Base-by-base conservation (phyloP, 1,140 invertebrate genomes). In the Aphaenogaster ashmeadi region DNA sequence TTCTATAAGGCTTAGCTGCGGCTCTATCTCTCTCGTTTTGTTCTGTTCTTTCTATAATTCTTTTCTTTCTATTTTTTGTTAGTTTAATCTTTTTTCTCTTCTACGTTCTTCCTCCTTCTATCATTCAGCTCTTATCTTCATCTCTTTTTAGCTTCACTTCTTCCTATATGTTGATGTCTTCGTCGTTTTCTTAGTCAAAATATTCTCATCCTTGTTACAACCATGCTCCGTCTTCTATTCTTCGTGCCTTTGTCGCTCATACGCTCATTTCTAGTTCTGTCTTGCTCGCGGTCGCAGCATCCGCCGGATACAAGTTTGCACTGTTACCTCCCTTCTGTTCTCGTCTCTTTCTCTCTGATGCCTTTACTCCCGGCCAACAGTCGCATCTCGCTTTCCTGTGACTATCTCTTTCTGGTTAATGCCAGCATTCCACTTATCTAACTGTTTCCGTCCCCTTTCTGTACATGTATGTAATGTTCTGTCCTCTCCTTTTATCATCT, bases 381-480 rank as follows among this genome's bases (percentile, higher is more conserved):
- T 15, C n/a, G 38, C 15, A 18, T 44, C 47, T 69, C 13, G 18
- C n/a, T 47, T 64, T 13, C 27, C 36, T 18, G 0, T 44, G 6
- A 8, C 8, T 41, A 2, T 60, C 36, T 89, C 60, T 60, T 58
- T 85, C 88, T 89, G 21, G 58, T 69, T 80, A 36, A 52, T 74
- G 80, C 44, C 74, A 80, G 27, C 72, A 78, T 66, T 90, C 52
- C 33, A n/a, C 64, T 78, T 85, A 38, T 74, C 78, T 33, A 33
- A 69, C 38, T 74, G 44, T 79, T 66, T 52, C 6, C 36, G 13
- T 67, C 56, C 38, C 15, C 54, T 52, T 62, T 67, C 41, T 60
- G 54, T 52, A 11, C 13, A 38, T 33, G 11, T 38, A 13, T 80
- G 18, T 77, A 79, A 67, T 33, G 11, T 21, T 62, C 56, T 36